Evolutionary conservation across 2,888 invertebrate genomes (phyloP).

Genomic region (Drosophila pullipes): DNA sequence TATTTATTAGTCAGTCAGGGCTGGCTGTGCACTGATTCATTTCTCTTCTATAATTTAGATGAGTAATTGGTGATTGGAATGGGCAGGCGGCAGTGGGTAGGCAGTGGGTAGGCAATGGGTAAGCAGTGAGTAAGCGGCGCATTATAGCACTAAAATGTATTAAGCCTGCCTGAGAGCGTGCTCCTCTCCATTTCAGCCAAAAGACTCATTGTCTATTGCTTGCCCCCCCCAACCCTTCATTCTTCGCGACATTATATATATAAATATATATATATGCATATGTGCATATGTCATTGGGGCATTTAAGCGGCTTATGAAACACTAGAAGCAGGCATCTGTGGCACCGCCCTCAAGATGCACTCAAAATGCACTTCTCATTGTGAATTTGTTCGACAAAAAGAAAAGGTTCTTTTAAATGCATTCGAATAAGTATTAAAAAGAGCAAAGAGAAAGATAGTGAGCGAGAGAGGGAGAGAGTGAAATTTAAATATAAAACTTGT

Average conservation of each 20-base stretch:
- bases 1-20: slow-evolving; percentile 65
- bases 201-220: slow-evolving; percentile 37
- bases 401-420: background rate
- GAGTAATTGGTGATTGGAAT: slow-evolving; percentile 62
- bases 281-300: slow-evolving; percentile 69
- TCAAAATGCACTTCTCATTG: background rate
- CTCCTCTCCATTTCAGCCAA: slow-evolving; percentile 23
- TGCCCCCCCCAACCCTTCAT: slow-evolving; percentile 3
- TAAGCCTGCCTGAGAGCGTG: slow-evolving; percentile 43
- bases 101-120: background rate
- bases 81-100: background rate
- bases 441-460: background rate
- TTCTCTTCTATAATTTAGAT: slow-evolving; percentile 67
- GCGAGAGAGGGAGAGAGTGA: background rate
- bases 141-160: slow-evolving; percentile 56
- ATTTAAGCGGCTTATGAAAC: slow-evolving; percentile 50
- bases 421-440: background rate
- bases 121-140: background rate
- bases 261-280: background rate
- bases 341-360: slow-evolving; percentile 21
- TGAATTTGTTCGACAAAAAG: background rate
- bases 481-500: background rate
- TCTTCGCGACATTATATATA: slow-evolving; percentile 53
- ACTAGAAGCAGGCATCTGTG: slow-evolving; percentile 43
- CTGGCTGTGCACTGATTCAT: slow-evolving; percentile 58